Evolutionary conservation across 2,888 invertebrate species (phyloP).

Genomic region (Leucania comma): DNA sequence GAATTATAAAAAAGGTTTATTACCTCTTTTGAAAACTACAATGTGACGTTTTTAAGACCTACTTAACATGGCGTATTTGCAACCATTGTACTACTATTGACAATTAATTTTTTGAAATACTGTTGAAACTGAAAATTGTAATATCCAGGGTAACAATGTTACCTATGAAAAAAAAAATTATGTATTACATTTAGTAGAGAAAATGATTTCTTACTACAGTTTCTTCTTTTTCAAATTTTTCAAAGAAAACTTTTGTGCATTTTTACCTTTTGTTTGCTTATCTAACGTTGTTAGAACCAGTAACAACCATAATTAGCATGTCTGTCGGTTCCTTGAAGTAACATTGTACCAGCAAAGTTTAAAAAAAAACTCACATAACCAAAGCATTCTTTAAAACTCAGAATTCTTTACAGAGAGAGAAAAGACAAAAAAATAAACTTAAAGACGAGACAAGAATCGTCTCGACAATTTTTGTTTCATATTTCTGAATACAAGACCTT

Average conservation of each 20-base stretch:
- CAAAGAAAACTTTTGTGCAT: conserved; percentile 6
- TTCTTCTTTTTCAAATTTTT: conserved; percentile 1
- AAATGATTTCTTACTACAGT: neutral
- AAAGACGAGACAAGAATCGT: neutral
- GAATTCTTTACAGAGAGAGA: neutral
- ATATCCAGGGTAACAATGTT: neutral
- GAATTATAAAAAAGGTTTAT: conserved; percentile 18
- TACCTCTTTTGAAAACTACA: conserved; percentile 5
- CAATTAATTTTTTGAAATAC: neutral
- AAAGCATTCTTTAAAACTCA: neutral
- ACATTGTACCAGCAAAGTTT: neutral
- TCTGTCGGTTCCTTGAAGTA: neutral
- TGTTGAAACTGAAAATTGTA: neutral
- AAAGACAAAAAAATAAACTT: neutral
- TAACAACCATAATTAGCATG: conserved; percentile 24
- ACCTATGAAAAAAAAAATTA: too few species aligned
- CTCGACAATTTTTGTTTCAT: neutral
- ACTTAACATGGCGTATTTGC: conserved; percentile 6
- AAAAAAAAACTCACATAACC: neutral
- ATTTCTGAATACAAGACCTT: conserved; percentile 6
- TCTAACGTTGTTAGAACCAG: conserved; percentile 23
- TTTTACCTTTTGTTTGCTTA: conserved; percentile 26
- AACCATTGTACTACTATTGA: neutral
- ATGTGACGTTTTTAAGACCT: neutral
- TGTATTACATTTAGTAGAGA: neutral